Conservation (phyloP, 2,888 invertebrate species). For the Shargacucullia verbasci region DNA sequence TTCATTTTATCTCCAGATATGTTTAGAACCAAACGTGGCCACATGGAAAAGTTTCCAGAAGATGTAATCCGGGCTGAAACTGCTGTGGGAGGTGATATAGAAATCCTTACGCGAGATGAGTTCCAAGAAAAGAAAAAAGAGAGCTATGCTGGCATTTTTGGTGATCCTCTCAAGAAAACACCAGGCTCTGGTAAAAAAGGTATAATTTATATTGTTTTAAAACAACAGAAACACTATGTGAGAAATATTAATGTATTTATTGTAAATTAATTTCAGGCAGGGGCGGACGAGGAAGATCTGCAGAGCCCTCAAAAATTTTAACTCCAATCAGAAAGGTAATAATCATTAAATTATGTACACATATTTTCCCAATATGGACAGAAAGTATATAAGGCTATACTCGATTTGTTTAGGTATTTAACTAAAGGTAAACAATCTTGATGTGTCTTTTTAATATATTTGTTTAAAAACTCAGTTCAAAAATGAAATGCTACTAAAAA, state of each 20-base stretch:
- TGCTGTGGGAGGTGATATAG: slow-evolving; percentile 91
- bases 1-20: slow-evolving; percentile 81
- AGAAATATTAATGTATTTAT: too few relatives aligned
- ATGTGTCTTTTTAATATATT: too few relatives aligned
- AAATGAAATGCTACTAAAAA: too few relatives aligned
- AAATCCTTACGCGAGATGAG: slow-evolving; percentile 91
- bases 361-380: neutral
- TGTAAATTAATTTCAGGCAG: slow-evolving; percentile 64
- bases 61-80: slow-evolving; percentile 93
- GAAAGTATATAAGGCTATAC: too few relatives aligned
- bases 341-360: slow-evolving; percentile 5
- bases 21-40: slow-evolving; percentile 90
- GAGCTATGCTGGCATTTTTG: slow-evolving; percentile 84
- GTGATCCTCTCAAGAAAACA: slow-evolving; percentile 75
- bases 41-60: slow-evolving; percentile 94
- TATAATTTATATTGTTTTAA: slow-evolving; percentile 41
- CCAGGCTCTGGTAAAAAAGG: slow-evolving; percentile 75
- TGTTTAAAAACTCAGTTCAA: too few relatives aligned
- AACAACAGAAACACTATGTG: too few relatives aligned
- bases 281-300: slow-evolving; percentile 57
- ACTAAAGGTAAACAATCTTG: too few relatives aligned
- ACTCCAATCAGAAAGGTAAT: slow-evolving; percentile 75
- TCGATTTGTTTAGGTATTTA: too few relatives aligned
- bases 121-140: slow-evolving; percentile 83
- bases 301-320: slow-evolving; percentile 63